A percentile compares a stretch with the other conserved stretches of the same genome.
phyloP scores from a whole-genome alignment of 1,140 invertebrate species.

The Aphelenchoides besseyi region DNA sequence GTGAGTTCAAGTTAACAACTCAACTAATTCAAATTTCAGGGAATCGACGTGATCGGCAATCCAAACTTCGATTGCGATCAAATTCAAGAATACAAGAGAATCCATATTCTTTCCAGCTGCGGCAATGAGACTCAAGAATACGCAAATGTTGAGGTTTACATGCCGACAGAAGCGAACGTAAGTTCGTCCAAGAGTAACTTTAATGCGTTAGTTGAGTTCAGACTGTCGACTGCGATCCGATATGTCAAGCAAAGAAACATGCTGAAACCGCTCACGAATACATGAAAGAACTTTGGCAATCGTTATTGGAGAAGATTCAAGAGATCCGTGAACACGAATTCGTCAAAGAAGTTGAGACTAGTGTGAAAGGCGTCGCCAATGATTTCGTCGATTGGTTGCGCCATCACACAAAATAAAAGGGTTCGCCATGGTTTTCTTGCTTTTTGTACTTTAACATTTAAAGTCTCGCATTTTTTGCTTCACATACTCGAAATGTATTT shows the following conservation, averaged over 20 bases:
- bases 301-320: slow-evolving; percentile 35
- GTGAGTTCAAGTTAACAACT: neutral
- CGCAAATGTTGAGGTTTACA: slow-evolving; percentile 19
- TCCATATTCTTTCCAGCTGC: slow-evolving; percentile 40
- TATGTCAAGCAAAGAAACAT: slow-evolving; percentile 33
- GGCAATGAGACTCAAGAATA: slow-evolving; percentile 29
- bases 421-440: too few relatives aligned
- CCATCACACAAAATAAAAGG: slow-evolving; percentile 2
- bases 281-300: slow-evolving; percentile 36
- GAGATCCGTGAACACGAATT: slow-evolving; percentile 31
- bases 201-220: neutral
- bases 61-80: slow-evolving; percentile 46
- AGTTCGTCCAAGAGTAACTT: slow-evolving; percentile 31
- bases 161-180: slow-evolving; percentile 26
- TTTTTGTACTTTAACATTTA: too few relatives aligned
- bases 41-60: slow-evolving; percentile 43
- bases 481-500: too few relatives aligned
- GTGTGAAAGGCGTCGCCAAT: neutral
- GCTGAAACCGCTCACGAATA: slow-evolving; percentile 35
- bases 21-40: slow-evolving; percentile 8
- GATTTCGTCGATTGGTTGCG: neutral
- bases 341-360: slow-evolving; percentile 23
- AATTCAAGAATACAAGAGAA: slow-evolving; percentile 30
- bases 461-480: too few relatives aligned
- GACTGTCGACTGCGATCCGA: slow-evolving; percentile 39